Evolutionary conservation across 2,888 invertebrate species (phyloP).

Genomic region (Hymenopus coronatus): DNA sequence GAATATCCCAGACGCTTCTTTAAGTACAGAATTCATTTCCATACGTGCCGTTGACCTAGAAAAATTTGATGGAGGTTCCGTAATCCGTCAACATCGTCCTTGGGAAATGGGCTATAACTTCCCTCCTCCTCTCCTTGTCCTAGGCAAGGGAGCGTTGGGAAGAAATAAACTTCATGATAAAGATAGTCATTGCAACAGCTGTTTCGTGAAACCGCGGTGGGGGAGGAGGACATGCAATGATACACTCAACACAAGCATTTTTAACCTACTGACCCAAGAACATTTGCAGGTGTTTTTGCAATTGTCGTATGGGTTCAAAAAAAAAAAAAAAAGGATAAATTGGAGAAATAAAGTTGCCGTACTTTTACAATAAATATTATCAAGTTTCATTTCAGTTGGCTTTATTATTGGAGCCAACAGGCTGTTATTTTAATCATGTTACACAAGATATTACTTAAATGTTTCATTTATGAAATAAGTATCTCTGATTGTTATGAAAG

Average conservation of each 20-base stretch:
- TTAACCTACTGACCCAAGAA: not conserved
- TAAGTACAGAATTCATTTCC: not conserved
- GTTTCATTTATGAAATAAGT: too few relatives aligned
- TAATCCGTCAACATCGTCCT: slow-evolving; percentile 4
- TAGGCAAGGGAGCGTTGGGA: not conserved
- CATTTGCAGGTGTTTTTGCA: too few relatives aligned
- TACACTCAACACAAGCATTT: not conserved
- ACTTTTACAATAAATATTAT: too few relatives aligned
- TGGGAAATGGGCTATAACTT: slow-evolving; percentile 12
- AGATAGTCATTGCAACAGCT: not conserved
- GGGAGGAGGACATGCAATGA: not conserved
- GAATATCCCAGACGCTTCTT: not conserved
- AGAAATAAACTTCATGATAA: not conserved
- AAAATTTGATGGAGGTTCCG: not conserved
- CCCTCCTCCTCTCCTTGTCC: not conserved
- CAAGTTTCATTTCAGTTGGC: too few relatives aligned
- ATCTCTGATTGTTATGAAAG: too few relatives aligned
- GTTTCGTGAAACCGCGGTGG: not conserved
- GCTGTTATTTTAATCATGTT: too few relatives aligned
- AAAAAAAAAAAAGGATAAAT: too few relatives aligned
- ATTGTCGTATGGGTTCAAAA: too few relatives aligned
- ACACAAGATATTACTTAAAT: too few relatives aligned
- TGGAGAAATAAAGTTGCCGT: too few relatives aligned
- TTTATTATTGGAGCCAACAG: too few relatives aligned
- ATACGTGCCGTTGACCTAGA: not conserved